Evolutionary conservation across 2,113 vertebrate species (phyloP), one percentile per base, ranked within the genome.

Genomic region (Xiphophorus hellerii): DNA sequence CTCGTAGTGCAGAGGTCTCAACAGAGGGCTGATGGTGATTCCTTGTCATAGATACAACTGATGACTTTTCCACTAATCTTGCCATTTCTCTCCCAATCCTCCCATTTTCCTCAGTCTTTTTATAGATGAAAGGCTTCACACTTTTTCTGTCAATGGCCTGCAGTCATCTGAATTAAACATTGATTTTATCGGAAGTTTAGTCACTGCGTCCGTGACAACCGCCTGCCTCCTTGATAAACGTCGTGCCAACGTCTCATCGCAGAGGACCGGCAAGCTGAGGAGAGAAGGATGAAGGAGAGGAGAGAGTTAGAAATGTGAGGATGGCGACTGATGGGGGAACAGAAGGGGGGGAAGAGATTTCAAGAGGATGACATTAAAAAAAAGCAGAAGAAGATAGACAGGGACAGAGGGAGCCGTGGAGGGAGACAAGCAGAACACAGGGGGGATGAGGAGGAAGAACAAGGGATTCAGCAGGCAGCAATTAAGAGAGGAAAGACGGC

Each of bases 131-230:
- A 95, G 93, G 76, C 90, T 93, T 92, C 88, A n/a, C 83, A 92
- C 87, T 92, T 91, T 91, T 92, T 93, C 90, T 93, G 88, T 93
- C 92, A 93, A 92, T 93, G 92, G 94, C 95, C 94, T 87, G 78
- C 87, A 94, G 94, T 93, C 82, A 92, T 94, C 90, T 94, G 94
- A 94, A 95, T 94, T 94, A 95, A 95, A 93, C 92, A 95, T 93
- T 91, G 94, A 95, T 95, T 93, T 94, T 94, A 95, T 94, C 92
- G 74, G 86, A 93, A 87, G 89, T 93, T 93, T 93, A 91, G 90
- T 90, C 87, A 80, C 87, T 87, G 80, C 31, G 82, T 88, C 88
- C 74, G 75, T 82, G 86, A 83, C 77, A 66, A 89, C 87, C 84
- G 48, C 48, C 51, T 80, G 81, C 83, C 82, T 83, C 86, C 83